phyloP scores from a whole-genome alignment of 1,140 invertebrate genomes.

The Calliopsis andreniformis region DNA sequence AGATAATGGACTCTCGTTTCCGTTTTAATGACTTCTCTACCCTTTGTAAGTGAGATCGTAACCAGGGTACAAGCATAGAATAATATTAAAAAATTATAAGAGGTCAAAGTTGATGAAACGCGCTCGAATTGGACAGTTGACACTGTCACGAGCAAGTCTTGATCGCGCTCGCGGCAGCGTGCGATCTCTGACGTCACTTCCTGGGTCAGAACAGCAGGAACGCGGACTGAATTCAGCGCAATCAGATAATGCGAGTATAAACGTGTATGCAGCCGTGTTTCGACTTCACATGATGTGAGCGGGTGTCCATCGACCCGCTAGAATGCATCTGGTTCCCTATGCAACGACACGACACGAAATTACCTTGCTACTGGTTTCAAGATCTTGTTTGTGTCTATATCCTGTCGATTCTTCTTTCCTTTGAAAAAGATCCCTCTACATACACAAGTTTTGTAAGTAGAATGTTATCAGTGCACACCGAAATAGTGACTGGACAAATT shows the following conservation, averaged over 20 bases:
- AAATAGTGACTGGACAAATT: conserved; percentile 1
- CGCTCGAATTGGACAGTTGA: not conserved
- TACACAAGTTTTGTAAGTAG: too few relatives aligned
- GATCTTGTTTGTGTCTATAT: too few relatives aligned
- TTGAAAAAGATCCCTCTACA: too few relatives aligned
- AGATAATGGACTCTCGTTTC: not conserved
- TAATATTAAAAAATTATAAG: too few relatives aligned
- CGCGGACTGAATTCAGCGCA: conserved; percentile 61
- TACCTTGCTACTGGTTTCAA: not conserved
- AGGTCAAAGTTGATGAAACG: too few relatives aligned
- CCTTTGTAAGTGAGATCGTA: too few relatives aligned
- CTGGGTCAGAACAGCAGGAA: conserved; percentile 55
- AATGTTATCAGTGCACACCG: too few relatives aligned
- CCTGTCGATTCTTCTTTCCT: too few relatives aligned
- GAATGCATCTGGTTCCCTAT: not conserved
- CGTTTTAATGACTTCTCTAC: not conserved
- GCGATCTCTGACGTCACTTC: conserved; percentile 63
- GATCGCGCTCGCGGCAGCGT: not conserved
- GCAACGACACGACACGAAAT: conserved; percentile 10
- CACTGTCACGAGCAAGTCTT: conserved; percentile 34
- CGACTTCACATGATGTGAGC: conserved; percentile 42
- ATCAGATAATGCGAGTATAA: conserved; percentile 58
- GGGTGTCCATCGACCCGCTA: conserved; percentile 8
- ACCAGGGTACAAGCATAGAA: too few relatives aligned
- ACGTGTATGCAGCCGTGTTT: conserved; percentile 39